Percentiles rank a stretch among this genome's conserved stretches.
These are phyloP conservation scores for Pristionchus mayeri DNA, from an alignment of 2,888 invertebrate genomes.

Conservation along the genomic window DNA sequence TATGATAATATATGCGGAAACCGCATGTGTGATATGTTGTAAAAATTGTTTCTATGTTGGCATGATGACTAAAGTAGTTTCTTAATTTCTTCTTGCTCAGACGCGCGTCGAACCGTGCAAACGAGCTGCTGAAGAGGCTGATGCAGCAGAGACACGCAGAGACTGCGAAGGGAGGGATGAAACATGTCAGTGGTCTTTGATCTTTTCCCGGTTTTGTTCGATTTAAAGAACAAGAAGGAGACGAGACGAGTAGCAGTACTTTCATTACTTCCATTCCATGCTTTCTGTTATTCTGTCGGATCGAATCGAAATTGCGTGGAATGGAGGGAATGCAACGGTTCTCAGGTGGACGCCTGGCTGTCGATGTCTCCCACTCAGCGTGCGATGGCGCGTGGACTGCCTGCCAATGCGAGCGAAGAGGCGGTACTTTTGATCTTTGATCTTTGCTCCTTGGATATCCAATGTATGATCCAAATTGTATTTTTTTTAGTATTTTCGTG, in stretches of 20 bases:
- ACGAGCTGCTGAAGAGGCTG: conserved; percentile 66
- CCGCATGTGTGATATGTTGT: no score
- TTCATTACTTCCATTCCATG: neutral
- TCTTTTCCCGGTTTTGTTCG: neutral
- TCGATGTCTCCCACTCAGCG: conserved; percentile 60
- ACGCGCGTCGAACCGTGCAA: conserved; percentile 58
- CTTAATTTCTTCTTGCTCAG: no score
- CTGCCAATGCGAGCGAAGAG: neutral
- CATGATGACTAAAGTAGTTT: no score
- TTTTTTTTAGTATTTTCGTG: no score
- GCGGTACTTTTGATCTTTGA: conserved; percentile 39
- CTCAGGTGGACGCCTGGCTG: conserved; percentile 62
- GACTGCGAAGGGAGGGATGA: conserved; percentile 53
- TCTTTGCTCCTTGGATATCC: neutral
- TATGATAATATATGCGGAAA: no score
- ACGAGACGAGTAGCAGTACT: no score
- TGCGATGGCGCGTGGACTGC: conserved; percentile 54
- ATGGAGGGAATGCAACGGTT: neutral
- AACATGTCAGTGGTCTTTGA: conserved; percentile 45
- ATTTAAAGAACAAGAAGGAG: no score
- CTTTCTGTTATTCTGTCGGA: neutral
- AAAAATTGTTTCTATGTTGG: no score
- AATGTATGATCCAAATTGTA: no score
- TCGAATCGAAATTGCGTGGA: neutral
- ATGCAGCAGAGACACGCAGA: conserved; percentile 65